These are phyloP conservation scores for Callaeas wilsoni DNA, from an alignment of 2,113 vertebrate genomes.

Conservation along the genomic window DNA sequence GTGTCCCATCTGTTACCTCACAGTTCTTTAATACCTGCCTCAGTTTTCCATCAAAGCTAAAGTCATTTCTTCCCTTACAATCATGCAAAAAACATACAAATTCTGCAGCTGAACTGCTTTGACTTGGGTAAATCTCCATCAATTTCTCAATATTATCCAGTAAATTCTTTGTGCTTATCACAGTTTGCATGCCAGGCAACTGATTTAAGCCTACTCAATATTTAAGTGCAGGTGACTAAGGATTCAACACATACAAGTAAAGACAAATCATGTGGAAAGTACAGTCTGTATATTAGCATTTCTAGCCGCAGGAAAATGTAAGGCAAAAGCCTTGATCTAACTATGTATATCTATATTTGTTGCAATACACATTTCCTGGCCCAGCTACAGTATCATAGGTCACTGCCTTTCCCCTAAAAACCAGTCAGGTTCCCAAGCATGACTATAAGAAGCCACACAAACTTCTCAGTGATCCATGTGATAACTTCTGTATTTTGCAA, in stretches of 20 bases:
- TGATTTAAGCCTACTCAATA: not conserved
- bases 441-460: not conserved
- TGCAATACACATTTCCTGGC: not conserved
- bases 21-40: not conserved
- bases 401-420: not conserved
- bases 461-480: not conserved
- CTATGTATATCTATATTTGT: not conserved
- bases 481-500: not conserved
- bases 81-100: not conserved
- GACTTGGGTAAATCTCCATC: not conserved
- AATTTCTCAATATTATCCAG: not conserved
- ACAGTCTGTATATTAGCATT: not conserved
- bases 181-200: not conserved
- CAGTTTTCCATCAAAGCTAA: not conserved
- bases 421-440: not conserved
- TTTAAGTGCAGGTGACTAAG: not conserved
- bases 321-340: not conserved
- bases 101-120: not conserved
- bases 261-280: not conserved
- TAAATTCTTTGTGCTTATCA: not conserved
- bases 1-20: not conserved
- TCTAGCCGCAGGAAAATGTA: not conserved
- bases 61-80: not conserved
- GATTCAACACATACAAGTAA: not conserved
- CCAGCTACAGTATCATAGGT: not conserved